phyloP scores from a whole-genome alignment of 2,113 vertebrate genomes.

The Nipponia nippon region DNA sequence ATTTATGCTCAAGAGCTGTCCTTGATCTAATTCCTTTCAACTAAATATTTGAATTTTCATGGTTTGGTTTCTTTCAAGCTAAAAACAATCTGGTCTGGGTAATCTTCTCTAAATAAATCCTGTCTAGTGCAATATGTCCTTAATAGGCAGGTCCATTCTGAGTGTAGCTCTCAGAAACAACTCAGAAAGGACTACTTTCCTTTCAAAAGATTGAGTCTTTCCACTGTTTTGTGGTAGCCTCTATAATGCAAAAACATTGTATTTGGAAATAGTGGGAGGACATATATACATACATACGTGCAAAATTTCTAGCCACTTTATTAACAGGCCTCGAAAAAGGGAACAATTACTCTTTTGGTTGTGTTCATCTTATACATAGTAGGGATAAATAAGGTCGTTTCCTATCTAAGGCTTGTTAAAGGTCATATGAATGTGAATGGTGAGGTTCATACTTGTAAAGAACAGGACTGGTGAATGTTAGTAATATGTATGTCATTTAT shows the following conservation, averaged over 20 bases:
- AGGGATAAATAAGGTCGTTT: not conserved
- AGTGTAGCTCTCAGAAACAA: not conserved
- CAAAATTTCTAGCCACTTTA: not conserved
- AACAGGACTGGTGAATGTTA: not conserved
- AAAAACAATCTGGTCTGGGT: not conserved
- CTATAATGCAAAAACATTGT: not conserved
- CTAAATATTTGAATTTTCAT: not conserved
- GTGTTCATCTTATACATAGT: not conserved
- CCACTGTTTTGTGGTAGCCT: not conserved
- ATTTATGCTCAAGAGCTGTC: not conserved
- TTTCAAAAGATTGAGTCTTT: not conserved
- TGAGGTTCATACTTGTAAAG: not conserved
- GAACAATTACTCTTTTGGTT: not conserved
- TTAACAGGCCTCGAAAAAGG: not conserved
- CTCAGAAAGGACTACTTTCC: not conserved
- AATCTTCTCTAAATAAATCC: not conserved
- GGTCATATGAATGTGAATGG: not conserved
- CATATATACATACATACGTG: not conserved
- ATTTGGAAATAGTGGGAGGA: not conserved
- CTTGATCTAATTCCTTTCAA: not conserved
- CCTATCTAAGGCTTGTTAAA: not conserved
- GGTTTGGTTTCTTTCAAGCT: not conserved
- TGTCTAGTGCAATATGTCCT: not conserved
- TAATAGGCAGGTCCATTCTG: not conserved
- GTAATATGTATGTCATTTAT: not conserved